These are phyloP conservation scores for Ylistrum balloti DNA, from an alignment of 1,140 invertebrate species.

Conservation along the genomic window DNA sequence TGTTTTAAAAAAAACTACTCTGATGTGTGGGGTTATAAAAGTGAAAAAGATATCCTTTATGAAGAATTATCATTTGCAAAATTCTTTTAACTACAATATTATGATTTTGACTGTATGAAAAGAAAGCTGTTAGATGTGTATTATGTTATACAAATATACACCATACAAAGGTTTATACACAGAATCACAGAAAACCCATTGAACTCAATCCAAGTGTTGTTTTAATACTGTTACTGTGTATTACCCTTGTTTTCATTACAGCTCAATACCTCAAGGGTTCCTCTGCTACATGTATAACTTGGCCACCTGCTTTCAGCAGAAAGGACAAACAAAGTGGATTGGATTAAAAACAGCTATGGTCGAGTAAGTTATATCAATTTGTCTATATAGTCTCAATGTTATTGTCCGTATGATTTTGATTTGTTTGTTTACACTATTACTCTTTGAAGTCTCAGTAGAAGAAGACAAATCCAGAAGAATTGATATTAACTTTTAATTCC, in stretches of 20 bases:
- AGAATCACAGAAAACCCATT: not conserved
- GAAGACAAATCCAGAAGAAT: not conserved
- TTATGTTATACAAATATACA: not conserved
- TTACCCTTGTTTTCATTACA: conserved; percentile 34
- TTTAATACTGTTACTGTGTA: not conserved
- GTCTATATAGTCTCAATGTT: not conserved
- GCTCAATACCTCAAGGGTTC: not conserved
- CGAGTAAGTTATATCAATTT: not conserved
- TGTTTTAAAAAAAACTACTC: too few species aligned
- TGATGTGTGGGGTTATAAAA: too few species aligned
- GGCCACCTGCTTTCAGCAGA: not conserved
- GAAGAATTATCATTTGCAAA: not conserved
- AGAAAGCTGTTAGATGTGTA: not conserved
- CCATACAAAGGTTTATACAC: not conserved
- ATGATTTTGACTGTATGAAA: not conserved
- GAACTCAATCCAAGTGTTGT: not conserved
- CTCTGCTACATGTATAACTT: not conserved
- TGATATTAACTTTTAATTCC: not conserved
- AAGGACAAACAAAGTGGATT: not conserved
- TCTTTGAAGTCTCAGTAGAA: not conserved
- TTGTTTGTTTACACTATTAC: not conserved
- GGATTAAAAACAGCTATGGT: conserved; percentile 34
- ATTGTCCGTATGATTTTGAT: not conserved
- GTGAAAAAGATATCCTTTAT: too few species aligned
- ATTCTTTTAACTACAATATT: not conserved